Percentiles rank a stretch among this genome's conserved stretches.
Evolutionary conservation across 2,113 vertebrate species (phyloP).

Genomic region (Sus scrofa): T2T-Sscrofa CM000813.6:50833001-50833500

Average conservation of each 20-base stretch:
- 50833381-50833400: constrained; percentile 72
- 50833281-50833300: background rate
- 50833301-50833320: constrained; percentile 24
- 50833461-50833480: constrained; percentile 67
- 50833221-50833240: background rate
- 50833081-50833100: background rate
- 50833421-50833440: constrained; percentile 60
- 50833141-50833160: background rate
- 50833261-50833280: constrained; percentile 40
- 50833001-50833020: background rate
- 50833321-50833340: constrained; percentile 57
- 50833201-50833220: background rate
- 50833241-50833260: background rate
- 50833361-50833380: constrained; percentile 61
- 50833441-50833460: constrained; percentile 67
- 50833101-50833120: background rate
- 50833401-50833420: constrained; percentile 72
- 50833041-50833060: background rate
- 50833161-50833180: background rate
- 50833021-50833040: background rate
- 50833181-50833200: background rate
- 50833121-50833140: background rate
- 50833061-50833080: background rate
- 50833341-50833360: constrained; percentile 76
- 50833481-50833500: constrained; percentile 40